Base-by-base conservation (phyloP, 2,797 vertebrate genomes). In the Salarias fasciatus region DNA sequence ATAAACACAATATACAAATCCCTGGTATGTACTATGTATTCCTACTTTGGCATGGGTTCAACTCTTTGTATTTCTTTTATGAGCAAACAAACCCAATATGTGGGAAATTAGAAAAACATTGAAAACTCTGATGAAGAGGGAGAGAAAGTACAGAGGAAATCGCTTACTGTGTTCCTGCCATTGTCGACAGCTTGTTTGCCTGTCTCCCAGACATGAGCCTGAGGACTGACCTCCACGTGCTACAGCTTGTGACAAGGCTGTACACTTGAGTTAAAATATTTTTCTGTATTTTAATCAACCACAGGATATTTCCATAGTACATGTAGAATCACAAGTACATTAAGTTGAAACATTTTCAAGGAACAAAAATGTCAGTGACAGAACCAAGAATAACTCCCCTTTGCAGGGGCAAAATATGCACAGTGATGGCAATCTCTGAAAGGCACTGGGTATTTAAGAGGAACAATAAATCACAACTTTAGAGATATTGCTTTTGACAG, bases 81-180 rank as follows among this genome's bases (percentile, higher is more conserved):
- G 30, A 37, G 50, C 36, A 55, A 60, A 48, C 40, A 56, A 50
- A 68, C 63, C 48, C 29, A 73, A 35, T 53, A 44, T 41, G 49
- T 35, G 11, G 33, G 14, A 47, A 54, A 53, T 59, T 44, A 42
- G 37, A 65, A 31, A 45, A 10, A 54, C 5, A 35, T 7, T 52
- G 14, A 48, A 41, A 66, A 61, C 18, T 52, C 4, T 43, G 33
- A 43, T 33, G 5, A 53, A 45, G 14, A 63, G 15, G 6, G 45
- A 31, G 7, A 44, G 28, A 62, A 9, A 0, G 45, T 7, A 3
- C n/a, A 11, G 18, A 30, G 51, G 18, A 72, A 68, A 68, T 56
- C 18, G 38, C 48, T 54, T 51, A 59, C 51, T 68, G 69, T 72
- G 52, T 76, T 78, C 66, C 75, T 69, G 72, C 61, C 58, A 56